Conservation (phyloP, 1,140 invertebrate species). For the Lanistes nyassanus region DNA sequence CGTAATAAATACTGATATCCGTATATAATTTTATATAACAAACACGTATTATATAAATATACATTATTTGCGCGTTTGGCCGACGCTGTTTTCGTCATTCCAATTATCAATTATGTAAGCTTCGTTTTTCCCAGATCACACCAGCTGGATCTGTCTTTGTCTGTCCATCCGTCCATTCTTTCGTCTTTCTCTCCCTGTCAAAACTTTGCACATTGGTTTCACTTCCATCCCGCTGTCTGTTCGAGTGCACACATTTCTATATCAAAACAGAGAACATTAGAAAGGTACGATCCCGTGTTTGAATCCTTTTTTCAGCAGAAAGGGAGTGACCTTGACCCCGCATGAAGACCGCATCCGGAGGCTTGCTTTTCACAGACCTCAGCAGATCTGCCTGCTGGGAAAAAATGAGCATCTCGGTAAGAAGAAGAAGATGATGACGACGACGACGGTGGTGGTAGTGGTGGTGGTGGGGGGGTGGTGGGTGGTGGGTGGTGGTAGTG, state of each 20-base stretch:
- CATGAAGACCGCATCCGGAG: constrained; percentile 18
- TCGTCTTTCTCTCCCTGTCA: neutral
- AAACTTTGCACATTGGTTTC: neutral
- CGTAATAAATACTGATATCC: no score
- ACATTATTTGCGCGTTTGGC: no score
- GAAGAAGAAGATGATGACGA: neutral
- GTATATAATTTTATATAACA: no score
- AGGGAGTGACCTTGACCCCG: neutral
- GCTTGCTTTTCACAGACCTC: constrained; percentile 18
- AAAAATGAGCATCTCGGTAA: constrained; percentile 28
- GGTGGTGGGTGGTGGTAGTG: no score
- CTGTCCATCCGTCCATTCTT: neutral
- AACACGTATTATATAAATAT: no score
- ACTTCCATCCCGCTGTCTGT: no score
- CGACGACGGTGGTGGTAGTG: neutral
- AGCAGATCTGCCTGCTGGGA: constrained; percentile 28
- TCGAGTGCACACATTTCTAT: no score
- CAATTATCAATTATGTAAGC: no score
- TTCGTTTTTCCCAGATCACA: neutral
- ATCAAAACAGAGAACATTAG: no score
- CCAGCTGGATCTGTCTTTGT: neutral
- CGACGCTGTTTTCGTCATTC: no score
- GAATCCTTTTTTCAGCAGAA: neutral
- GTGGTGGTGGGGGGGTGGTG: neutral
- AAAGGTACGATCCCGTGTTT: no score